Percentiles rank a stretch among this genome's conserved stretches.
phyloP scores from a whole-genome alignment of 2,888 invertebrate species.

The Ephialtes manifestator region DNA sequence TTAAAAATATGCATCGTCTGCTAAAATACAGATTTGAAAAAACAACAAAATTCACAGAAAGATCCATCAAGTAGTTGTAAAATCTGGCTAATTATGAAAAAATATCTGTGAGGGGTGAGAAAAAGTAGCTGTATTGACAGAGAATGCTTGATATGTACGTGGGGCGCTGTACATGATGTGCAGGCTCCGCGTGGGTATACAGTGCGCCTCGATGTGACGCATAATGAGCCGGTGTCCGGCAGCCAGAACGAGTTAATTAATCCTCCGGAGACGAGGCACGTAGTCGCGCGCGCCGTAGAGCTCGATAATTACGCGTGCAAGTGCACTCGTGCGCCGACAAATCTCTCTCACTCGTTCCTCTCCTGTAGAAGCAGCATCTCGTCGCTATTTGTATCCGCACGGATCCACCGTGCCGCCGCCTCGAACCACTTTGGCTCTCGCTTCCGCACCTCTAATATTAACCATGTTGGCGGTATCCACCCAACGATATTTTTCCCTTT shows the following conservation, averaged over 20 bases:
- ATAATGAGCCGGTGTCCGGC: slow-evolving; percentile 80
- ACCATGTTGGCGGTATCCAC: slow-evolving; percentile 7
- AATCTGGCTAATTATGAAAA: too few relatives aligned
- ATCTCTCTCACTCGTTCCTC: slow-evolving; percentile 26
- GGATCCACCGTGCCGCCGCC: slow-evolving; percentile 34
- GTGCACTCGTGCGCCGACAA: slow-evolving; percentile 70
- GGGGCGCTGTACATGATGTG: background rate
- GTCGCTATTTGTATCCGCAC: slow-evolving; percentile 36
- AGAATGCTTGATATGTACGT: background rate
- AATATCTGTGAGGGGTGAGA: too few relatives aligned
- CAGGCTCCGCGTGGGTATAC: slow-evolving; percentile 48
- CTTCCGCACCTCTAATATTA: slow-evolving; percentile 37
- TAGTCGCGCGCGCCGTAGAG: slow-evolving; percentile 69
- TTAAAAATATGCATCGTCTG: too few relatives aligned
- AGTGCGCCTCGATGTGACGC: slow-evolving; percentile 66
- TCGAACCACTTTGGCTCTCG: slow-evolving; percentile 21
- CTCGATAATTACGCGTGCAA: slow-evolving; percentile 79
- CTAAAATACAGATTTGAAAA: too few relatives aligned
- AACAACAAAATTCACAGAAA: too few relatives aligned
- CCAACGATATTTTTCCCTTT: background rate
- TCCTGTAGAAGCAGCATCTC: slow-evolving; percentile 23
- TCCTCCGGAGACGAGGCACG: slow-evolving; percentile 77
- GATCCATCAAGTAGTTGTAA: too few relatives aligned
- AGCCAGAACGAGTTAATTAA: slow-evolving; percentile 81
- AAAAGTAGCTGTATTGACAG: too few relatives aligned